phyloP scores from a whole-genome alignment of 2,888 invertebrate genomes.

The Argynnis bischoffii region DNA sequence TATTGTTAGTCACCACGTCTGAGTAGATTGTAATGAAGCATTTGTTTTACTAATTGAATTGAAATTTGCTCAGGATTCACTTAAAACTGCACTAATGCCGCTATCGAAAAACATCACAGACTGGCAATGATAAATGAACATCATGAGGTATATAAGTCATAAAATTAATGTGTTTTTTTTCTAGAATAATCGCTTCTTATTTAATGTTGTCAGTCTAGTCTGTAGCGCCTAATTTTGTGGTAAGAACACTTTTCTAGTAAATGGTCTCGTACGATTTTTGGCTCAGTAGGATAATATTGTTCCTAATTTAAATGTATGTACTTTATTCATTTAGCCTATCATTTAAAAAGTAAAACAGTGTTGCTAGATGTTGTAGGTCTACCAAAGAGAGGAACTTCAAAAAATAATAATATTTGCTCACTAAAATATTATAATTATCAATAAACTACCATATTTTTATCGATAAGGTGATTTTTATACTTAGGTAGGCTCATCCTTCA shows the following conservation, averaged over 20 bases:
- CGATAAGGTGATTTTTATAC: background rate
- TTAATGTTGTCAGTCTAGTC: constrained; percentile 58
- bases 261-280: constrained; percentile 46
- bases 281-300: constrained; percentile 60
- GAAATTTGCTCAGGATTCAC: no score
- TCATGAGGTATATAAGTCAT: constrained; percentile 1
- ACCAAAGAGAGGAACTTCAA: background rate
- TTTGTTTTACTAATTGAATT: no score
- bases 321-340: constrained; percentile 43
- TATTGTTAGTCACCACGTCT: no score
- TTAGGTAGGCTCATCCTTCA: constrained; percentile 2
- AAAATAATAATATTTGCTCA: constrained; percentile 6
- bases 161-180: background rate
- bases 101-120: background rate
- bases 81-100: no score
- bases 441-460: background rate
- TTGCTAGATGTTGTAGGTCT: constrained; percentile 28
- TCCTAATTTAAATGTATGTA: constrained; percentile 50
- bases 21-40: no score
- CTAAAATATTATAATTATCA: background rate
- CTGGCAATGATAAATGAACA: constrained; percentile 4
- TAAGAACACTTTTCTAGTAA: constrained; percentile 19
- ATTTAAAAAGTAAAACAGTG: constrained; percentile 45
- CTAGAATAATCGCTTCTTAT: constrained; percentile 8
- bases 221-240: constrained; percentile 46